Evolutionary conservation across 2,113 vertebrate species (phyloP).

Genomic region (Petrocephalus microphthalmus): DNA sequence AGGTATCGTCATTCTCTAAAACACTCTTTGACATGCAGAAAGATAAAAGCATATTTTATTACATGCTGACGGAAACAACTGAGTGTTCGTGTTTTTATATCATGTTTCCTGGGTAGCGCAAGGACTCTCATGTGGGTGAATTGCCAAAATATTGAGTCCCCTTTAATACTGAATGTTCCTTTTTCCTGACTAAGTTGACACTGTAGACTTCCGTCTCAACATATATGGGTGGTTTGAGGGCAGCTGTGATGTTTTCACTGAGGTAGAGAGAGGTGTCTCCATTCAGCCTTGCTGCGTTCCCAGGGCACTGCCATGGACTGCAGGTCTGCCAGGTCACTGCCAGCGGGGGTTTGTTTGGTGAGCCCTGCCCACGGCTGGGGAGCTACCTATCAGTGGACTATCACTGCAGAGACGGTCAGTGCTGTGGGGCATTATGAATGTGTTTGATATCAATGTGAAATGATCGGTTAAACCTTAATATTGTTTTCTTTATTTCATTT

Average conservation of each 20-base stretch:
- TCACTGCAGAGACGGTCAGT: slow-evolving; percentile 79
- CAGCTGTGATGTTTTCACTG: neutral
- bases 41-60: slow-evolving; percentile 14
- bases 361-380: slow-evolving; percentile 70
- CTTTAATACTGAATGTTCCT: neutral
- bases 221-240: neutral
- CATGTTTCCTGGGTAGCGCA: neutral
- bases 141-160: neutral
- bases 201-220: neutral
- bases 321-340: slow-evolving; percentile 77
- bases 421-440: neutral
- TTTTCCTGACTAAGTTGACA: neutral
- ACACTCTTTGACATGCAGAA: neutral
- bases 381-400: slow-evolving; percentile 85
- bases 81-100: neutral
- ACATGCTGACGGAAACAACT: slow-evolving; percentile 24
- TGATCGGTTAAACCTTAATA: neutral
- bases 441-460: neutral
- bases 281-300: slow-evolving; percentile 9
- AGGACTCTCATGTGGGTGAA: neutral
- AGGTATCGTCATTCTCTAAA: neutral
- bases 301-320: slow-evolving; percentile 79
- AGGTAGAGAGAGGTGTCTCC: neutral
- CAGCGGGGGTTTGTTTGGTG: slow-evolving; percentile 68
- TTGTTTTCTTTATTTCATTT: neutral